Conservation (phyloP, 2,888 invertebrate genomes). For the Tridacna gigas region DNA sequence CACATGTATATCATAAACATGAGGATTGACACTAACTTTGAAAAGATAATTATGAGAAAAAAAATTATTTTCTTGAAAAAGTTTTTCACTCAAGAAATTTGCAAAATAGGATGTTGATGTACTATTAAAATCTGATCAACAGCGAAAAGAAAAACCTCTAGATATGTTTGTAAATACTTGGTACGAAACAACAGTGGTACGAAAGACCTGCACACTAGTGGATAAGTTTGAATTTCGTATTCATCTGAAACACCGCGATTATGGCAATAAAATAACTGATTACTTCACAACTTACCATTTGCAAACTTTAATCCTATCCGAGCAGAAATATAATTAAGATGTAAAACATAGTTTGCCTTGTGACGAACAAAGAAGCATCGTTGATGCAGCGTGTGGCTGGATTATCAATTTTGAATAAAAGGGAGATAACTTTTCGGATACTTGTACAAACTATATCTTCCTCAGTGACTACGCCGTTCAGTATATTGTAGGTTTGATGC, state of each 20-base stretch:
- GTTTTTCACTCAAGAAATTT: too few relatives aligned
- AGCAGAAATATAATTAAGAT: too few relatives aligned
- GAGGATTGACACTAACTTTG: too few relatives aligned
- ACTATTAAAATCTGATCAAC: too few relatives aligned
- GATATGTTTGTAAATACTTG: too few relatives aligned
- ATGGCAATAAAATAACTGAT: background rate
- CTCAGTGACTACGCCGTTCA: background rate
- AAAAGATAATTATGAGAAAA: too few relatives aligned
- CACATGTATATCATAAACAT: too few relatives aligned
- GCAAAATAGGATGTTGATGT: too few relatives aligned
- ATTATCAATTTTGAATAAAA: background rate
- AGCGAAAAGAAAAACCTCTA: too few relatives aligned
- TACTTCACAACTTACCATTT: background rate
- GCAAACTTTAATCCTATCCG: background rate
- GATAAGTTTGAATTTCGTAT: background rate
- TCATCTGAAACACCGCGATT: background rate
- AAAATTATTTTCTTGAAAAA: too few relatives aligned
- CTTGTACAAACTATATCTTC: background rate
- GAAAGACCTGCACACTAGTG: background rate
- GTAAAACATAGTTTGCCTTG: too few relatives aligned
- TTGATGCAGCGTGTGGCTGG: background rate
- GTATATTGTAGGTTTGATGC: too few relatives aligned
- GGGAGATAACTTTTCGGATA: slow-evolving; percentile 1
- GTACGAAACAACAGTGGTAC: slow-evolving; percentile 3
- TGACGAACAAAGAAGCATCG: slow-evolving; percentile 3